Evolutionary conservation across 2,113 vertebrate species (phyloP).

Genomic region (Chamaetylas fuelleborni): DNA sequence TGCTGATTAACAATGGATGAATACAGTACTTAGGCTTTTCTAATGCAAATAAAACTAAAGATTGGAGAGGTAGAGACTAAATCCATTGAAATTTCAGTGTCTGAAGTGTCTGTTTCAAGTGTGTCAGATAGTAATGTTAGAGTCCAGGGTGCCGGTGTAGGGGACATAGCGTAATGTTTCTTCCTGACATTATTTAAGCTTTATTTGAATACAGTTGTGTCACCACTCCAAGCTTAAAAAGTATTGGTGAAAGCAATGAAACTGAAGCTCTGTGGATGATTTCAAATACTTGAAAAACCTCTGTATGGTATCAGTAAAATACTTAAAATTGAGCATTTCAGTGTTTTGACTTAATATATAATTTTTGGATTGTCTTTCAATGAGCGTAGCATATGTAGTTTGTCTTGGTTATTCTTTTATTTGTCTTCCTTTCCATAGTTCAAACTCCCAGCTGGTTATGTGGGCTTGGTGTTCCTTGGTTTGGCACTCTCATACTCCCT

Average conservation of each 20-base stretch:
- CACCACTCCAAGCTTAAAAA: background rate
- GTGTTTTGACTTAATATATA: background rate
- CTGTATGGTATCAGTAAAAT: background rate
- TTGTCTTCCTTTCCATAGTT: conserved; percentile 76
- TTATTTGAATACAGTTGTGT: background rate
- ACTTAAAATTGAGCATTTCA: background rate
- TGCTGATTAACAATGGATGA: background rate
- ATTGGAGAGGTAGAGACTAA: background rate
- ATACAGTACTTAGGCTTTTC: background rate
- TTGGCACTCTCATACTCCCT: conserved; percentile 84
- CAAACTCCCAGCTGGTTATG: conserved; percentile 80
- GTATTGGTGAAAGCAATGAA: background rate
- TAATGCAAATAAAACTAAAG: background rate
- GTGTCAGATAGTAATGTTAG: background rate
- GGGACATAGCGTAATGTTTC: background rate
- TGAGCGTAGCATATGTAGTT: background rate
- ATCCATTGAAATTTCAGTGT: background rate
- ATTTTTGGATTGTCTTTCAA: background rate
- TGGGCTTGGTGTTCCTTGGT: conserved; percentile 90
- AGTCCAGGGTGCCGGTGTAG: background rate
- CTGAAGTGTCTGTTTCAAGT: background rate
- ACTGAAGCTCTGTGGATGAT: background rate
- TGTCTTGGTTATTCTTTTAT: background rate
- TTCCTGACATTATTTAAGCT: background rate
- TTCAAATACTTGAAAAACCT: background rate